Percentiles rank a stretch among this genome's conserved stretches.
Evolutionary conservation across 2,888 invertebrate genomes (phyloP).

Genomic region (Drosophila formosana): DNA sequence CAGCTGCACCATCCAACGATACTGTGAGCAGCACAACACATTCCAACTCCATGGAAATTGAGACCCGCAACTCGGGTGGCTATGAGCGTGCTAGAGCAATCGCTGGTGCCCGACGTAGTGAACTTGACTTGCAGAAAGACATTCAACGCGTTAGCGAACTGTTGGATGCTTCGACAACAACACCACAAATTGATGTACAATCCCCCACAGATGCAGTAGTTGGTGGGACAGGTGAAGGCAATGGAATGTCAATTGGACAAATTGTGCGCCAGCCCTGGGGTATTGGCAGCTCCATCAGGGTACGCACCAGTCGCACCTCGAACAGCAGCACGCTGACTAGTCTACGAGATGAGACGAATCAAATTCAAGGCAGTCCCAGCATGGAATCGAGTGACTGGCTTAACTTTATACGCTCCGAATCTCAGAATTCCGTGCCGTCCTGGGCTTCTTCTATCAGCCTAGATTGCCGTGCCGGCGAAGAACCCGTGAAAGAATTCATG

Average conservation of each 20-base stretch:
- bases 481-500: conserved; percentile 88
- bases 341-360: conserved; percentile 86
- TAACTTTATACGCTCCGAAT: conserved; percentile 86
- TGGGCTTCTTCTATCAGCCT: conserved; percentile 88
- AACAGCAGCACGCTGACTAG: conserved; percentile 87
- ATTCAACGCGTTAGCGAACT: conserved; percentile 78
- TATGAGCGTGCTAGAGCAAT: conserved; percentile 80
- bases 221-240: conserved; percentile 18
- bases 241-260: neutral
- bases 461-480: conserved; percentile 87
- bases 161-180: conserved; percentile 52
- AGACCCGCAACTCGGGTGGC: conserved; percentile 82
- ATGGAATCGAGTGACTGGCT: conserved; percentile 86
- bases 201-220: conserved; percentile 71
- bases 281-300: conserved; percentile 61
- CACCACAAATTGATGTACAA: conserved; percentile 83
- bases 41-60: conserved; percentile 83
- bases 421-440: conserved; percentile 88
- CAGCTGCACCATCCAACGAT: conserved; percentile 72
- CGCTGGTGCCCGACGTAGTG: conserved; percentile 83
- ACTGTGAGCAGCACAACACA: conserved; percentile 81
- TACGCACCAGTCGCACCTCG: conserved; percentile 82
- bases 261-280: conserved; percentile 51
- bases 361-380: conserved; percentile 86
- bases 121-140: conserved; percentile 83